A percentile compares a stretch with the other conserved stretches of the same genome.
These are phyloP conservation scores for Bolinopsis microptera DNA, from an alignment of 37 sponge, comb jelly and placozoan species.

Conservation along the genomic window DNA sequence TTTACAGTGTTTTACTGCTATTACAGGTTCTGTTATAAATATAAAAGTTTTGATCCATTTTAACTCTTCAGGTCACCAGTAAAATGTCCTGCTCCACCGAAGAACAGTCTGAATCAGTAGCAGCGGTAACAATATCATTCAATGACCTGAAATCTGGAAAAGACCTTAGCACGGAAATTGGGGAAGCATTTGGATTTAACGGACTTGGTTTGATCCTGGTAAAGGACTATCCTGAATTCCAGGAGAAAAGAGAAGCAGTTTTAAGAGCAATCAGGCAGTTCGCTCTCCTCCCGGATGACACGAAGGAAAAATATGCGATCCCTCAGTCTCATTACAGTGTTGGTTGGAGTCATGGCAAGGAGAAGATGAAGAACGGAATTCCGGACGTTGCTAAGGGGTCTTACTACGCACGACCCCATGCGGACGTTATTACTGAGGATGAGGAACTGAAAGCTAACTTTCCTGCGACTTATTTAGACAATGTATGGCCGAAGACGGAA, in stretches of 20 bases:
- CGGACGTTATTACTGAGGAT: neutral
- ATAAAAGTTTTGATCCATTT: too few species aligned
- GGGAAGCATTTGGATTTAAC: neutral
- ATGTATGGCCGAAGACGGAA: conserved; percentile 27
- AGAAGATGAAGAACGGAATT: conserved; percentile 46
- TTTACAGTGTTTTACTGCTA: too few species aligned
- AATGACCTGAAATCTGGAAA: neutral
- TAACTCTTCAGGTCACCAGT: neutral
- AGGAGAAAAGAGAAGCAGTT: neutral
- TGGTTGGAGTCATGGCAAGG: conserved; percentile 55
- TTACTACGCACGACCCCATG: conserved; percentile 23
- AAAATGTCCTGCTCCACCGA: neutral
- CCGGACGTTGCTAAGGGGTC: conserved; percentile 30
- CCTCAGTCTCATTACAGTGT: neutral
- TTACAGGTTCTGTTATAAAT: too few species aligned
- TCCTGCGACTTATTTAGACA: conserved; percentile 2
- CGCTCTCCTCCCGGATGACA: neutral
- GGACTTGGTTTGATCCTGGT: conserved; percentile 30
- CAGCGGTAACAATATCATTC: neutral
- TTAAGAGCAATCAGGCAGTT: neutral
- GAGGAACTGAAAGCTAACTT: neutral
- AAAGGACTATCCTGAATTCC: conserved; percentile 31
- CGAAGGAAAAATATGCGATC: neutral
- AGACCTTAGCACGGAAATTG: neutral
- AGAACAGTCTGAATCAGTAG: neutral